A percentile compares a stretch with the other conserved stretches of the same genome.
These are phyloP conservation scores for Aquatica leii DNA, from an alignment of 2,888 invertebrate genomes.

Conservation along the genomic window DNA sequence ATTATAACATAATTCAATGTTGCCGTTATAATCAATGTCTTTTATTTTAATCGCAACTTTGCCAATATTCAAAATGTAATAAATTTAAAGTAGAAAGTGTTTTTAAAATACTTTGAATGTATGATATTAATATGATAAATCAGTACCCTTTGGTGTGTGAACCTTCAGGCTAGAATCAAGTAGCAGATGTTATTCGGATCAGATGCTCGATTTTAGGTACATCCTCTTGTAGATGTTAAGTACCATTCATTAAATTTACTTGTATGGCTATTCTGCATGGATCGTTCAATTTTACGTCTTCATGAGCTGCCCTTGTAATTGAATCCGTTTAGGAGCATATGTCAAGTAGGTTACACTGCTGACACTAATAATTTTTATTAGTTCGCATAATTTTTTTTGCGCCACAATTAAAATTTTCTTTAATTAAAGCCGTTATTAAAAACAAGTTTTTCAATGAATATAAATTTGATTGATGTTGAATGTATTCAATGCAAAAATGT, in stretches of 20 bases:
- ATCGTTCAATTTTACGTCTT: constrained; percentile 46
- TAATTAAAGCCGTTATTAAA: too few relatives aligned
- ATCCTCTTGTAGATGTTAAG: constrained; percentile 33
- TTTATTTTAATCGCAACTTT: too few relatives aligned
- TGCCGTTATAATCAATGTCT: too few relatives aligned
- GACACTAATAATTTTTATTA: constrained; percentile 8
- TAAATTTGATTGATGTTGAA: constrained; percentile 16
- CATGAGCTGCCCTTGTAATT: constrained; percentile 37
- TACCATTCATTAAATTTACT: constrained; percentile 43
- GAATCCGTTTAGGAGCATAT: constrained; percentile 28
- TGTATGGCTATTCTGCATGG: constrained; percentile 41
- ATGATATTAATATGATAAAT: background rate
- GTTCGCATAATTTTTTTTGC: background rate
- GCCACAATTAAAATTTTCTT: too few relatives aligned
- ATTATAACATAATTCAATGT: too few relatives aligned
- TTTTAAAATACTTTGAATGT: too few relatives aligned
- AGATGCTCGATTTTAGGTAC: constrained; percentile 33
- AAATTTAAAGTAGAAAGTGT: too few relatives aligned
- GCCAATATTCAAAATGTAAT: too few relatives aligned
- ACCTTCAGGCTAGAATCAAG: constrained; percentile 20
- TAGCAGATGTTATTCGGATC: constrained; percentile 39
- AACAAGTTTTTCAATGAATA: background rate
- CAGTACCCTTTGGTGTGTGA: background rate
- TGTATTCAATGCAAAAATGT: constrained; percentile 8
- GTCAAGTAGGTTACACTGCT: constrained; percentile 18